Evolutionary conservation across 2,113 vertebrate genomes (phyloP), one percentile per base, ranked within the genome.

Genomic region (Pelusios castaneus): DNA sequence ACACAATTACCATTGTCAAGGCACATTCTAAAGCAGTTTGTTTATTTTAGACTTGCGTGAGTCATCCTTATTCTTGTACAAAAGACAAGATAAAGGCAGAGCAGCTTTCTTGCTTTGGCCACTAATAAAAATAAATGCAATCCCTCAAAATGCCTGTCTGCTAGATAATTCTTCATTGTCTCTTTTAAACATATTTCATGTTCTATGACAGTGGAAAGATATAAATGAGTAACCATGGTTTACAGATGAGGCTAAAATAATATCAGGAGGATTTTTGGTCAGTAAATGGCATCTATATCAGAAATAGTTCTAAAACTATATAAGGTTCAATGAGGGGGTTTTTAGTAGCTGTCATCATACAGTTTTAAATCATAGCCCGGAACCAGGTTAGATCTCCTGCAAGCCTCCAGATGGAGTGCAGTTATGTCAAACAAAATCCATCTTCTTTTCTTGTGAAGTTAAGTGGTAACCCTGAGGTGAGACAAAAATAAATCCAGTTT

Each of bases 31-130:
- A 94, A 95, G 94, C 94, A 93, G 89, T 92, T 80, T 80, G 78
- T n/a, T 97, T 97, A 96, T 97, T 97, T 97, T 97, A 91, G 95
- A 94, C 93, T 27, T 63, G 85, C 60, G n/a, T 97, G 96, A 97
- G 73, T 97, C 97, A 97, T 92, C 94, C 93, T 93, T 60, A 89
- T 80, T 94, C 95, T 96, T 95, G 96, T 90, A 93, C 95, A 97
- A 97, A 97, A 96, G 85, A 86, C 77, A 93, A 95, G 95, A 92
- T 93, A 85, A 95, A 97, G 76, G 8, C 76, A 47, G 85, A 95
- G 83, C 94, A 92, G 94, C 95, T 97, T 92, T 84, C 31, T 95
- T 91, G 12, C 95, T 97, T 93, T 89, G 94, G 76, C 91, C 96
- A 95, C 91, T 96, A 79, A 95, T 94, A 84, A 89, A 91, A 97